Conservation (phyloP, 1,140 invertebrate genomes). For the Ceratina japonica region DNA sequence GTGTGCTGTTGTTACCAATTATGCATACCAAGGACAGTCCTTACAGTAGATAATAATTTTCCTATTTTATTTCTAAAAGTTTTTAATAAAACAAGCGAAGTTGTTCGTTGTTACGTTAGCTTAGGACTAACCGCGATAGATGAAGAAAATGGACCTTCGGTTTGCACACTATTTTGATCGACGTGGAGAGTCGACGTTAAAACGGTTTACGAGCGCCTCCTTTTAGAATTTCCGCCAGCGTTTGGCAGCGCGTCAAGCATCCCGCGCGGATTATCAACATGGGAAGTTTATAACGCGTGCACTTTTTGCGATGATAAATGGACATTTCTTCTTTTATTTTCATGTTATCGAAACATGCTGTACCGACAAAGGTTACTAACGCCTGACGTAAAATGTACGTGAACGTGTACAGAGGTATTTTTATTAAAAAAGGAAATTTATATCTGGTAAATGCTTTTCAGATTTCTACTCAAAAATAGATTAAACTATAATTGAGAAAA, state of each 20-base stretch:
- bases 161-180: constrained; percentile 15
- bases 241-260: constrained; percentile 21
- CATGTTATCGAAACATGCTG: too few relatives aligned
- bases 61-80: not conserved
- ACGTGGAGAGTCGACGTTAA: not conserved
- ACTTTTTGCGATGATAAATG: not conserved
- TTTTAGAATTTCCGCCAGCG: constrained; percentile 28
- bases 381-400: not conserved
- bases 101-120: not conserved
- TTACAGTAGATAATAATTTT: not conserved
- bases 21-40: constrained; percentile 11
- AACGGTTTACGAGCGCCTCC: constrained; percentile 19
- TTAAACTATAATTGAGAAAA: too few relatives aligned
- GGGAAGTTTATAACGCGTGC: not conserved
- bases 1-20: not conserved
- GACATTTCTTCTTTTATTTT: not conserved
- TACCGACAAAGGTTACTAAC: not conserved
- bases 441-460: too few relatives aligned
- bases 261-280: constrained; percentile 1
- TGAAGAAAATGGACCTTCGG: too few relatives aligned
- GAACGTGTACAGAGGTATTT: not conserved
- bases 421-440: too few relatives aligned
- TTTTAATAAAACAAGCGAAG: too few relatives aligned
- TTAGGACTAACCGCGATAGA: not conserved
- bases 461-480: too few relatives aligned